A percentile compares a stretch with the other conserved stretches of the same genome.
These are phyloP conservation scores for Melanophora roralis DNA, from an alignment of 2,888 invertebrate genomes.

Conservation along the genomic window DNA sequence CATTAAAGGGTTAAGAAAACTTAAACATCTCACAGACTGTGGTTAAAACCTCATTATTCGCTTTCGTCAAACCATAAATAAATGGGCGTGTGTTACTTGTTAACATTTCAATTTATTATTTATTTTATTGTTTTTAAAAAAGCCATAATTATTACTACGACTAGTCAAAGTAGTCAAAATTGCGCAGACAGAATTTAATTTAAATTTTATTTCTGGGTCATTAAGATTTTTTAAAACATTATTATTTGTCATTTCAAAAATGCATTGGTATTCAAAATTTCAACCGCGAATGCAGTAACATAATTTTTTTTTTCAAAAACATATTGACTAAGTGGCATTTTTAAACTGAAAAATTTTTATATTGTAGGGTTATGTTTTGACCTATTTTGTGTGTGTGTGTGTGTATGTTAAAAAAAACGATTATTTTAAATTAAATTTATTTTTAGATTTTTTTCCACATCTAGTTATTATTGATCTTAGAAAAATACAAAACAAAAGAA, in stretches of 20 bases:
- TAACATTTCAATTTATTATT: conserved; percentile 6
- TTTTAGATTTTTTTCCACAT: too few species aligned
- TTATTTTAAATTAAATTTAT: too few species aligned
- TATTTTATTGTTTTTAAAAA: neutral
- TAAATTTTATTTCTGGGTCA: neutral
- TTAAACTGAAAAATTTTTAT: too few species aligned
- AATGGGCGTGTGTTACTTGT: conserved; percentile 12
- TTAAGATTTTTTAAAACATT: neutral
- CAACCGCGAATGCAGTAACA: neutral
- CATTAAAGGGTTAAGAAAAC: neutral
- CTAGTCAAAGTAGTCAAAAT: neutral
- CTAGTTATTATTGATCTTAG: too few species aligned
- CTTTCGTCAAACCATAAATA: neutral
- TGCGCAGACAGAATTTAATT: conserved; percentile 2
- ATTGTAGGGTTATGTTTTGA: too few species aligned
- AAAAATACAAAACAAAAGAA: too few species aligned
- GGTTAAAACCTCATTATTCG: neutral
- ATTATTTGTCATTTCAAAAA: neutral
- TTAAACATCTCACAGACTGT: neutral
- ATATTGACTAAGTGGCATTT: too few species aligned
- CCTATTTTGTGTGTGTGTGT: too few species aligned
- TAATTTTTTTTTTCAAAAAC: neutral
- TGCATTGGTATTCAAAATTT: neutral
- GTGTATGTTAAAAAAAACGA: too few species aligned
- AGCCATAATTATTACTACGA: neutral